Evolutionary conservation across 1,140 invertebrate species (phyloP), one percentile per base, ranked within the genome.

Genomic region (Polyergus mexicanus): DNA sequence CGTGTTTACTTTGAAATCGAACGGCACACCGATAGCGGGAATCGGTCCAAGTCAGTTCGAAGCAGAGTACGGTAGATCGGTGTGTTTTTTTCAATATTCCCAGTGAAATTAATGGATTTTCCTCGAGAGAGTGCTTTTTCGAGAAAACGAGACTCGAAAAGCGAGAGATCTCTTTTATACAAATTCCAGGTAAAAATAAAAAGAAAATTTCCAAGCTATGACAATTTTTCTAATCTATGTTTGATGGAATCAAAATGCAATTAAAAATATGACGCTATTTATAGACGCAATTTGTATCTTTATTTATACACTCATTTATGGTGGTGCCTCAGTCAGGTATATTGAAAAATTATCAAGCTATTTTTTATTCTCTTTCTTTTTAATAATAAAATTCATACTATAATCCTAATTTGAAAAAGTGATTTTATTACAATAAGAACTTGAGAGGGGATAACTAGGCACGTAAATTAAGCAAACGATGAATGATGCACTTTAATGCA

Each of bases 1-100:
- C 65, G 62, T 91, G 78, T 91, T 91, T 88, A 86, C 71, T 86
- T 88, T 86, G 80, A 85, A 77, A 89, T 89, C 80, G 68, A 54
- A 11, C 66, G 66, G 47, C 47, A 47, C 28, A 54, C n/a, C 68
- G 47, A 71, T 75, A 60, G 60, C 60, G 19, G 19, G 51, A 56
- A 54, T 35, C 32, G 35, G 72, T 44, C 54, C 69, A 38, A 54
- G 32, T 81, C 66, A 62, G 56, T 28, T 32, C 54, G 28, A 25
- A 35, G 62, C 47, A 60, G 44, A 72, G 66, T 60, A 22, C 78
- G 66, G 2, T 16, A 25, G 54, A 25, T 51, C 47, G 7, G 13
- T 54, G 41, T 47, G n/a, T 66, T 83, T 83, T 83, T 83, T 83
- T 62, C 78, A 25, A 74, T 83, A 60, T 72, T 47, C 60, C 28